phyloP scores from a whole-genome alignment of 2,888 invertebrate genomes.

The Emmelina monodactyla region DNA sequence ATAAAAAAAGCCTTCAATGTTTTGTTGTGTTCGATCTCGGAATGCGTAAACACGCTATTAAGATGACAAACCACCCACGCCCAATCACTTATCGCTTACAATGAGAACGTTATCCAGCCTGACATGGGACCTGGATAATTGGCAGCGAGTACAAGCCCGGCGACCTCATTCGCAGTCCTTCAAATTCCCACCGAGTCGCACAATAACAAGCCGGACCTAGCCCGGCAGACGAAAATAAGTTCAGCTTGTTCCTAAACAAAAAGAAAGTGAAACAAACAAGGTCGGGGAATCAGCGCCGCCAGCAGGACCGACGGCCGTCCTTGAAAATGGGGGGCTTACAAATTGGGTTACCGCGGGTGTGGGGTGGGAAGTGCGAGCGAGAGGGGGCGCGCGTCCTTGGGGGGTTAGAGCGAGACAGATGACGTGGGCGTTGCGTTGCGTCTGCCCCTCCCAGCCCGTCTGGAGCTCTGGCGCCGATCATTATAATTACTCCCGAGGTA shows the following conservation, averaged over 20 bases:
- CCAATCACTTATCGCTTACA: constrained; percentile 38
- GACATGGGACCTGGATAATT: constrained; percentile 33
- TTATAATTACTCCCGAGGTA: constrained; percentile 66
- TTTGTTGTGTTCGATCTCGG: not conserved
- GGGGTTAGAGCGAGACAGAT: constrained; percentile 27
- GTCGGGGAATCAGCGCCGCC: constrained; percentile 64
- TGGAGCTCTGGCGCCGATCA: constrained; percentile 60
- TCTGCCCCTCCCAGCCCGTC: constrained; percentile 57
- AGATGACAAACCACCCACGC: constrained; percentile 38
- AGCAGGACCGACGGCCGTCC: constrained; percentile 67
- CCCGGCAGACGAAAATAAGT: constrained; percentile 55
- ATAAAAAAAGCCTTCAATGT: too few relatives aligned
- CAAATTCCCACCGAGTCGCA: constrained; percentile 29
- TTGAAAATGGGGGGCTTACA: constrained; percentile 66
- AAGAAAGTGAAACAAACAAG: constrained; percentile 67
- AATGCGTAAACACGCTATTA: too few relatives aligned
- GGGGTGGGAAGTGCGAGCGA: constrained; percentile 41
- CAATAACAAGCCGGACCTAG: constrained; percentile 40
- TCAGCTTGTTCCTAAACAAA: constrained; percentile 62
- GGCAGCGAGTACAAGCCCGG: constrained; percentile 23
- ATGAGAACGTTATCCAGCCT: constrained; percentile 28
- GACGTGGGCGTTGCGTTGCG: constrained; percentile 56
- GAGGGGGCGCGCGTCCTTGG: constrained; percentile 22
- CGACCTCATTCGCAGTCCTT: not conserved
- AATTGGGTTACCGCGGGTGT: constrained; percentile 66